phyloP scores from a whole-genome alignment of 2,113 vertebrate species.

The Chauna torquata region DNA sequence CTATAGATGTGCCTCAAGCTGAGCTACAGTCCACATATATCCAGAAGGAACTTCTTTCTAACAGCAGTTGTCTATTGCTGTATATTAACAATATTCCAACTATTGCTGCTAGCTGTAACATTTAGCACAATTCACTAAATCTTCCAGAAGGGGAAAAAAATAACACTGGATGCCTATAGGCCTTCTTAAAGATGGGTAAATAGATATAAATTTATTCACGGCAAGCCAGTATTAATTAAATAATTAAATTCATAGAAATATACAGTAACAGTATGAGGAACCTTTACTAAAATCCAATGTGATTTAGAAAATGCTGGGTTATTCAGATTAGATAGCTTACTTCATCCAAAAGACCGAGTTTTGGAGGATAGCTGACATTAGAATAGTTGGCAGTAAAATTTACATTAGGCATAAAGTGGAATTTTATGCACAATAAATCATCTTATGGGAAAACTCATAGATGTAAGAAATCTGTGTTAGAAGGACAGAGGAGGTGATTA shows the following conservation, averaged over 20 bases:
- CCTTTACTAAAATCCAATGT: neutral
- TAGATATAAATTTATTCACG: neutral
- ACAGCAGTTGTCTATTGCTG: neutral
- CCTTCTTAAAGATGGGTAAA: neutral
- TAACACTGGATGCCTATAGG: neutral
- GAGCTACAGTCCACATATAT: neutral
- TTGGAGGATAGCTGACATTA: neutral
- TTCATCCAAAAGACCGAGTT: neutral
- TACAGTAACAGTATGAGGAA: neutral
- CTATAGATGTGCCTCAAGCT: neutral
- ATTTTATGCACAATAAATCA: conserved; percentile 4
- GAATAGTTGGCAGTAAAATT: neutral
- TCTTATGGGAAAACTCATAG: neutral
- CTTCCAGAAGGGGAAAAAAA: neutral
- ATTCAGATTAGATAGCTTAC: neutral
- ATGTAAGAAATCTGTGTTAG: neutral
- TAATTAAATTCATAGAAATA: neutral
- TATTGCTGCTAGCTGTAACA: neutral
- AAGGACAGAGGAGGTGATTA: neutral
- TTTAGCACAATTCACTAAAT: neutral
- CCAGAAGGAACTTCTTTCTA: neutral
- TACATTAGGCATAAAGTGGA: neutral
- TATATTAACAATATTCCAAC: neutral
- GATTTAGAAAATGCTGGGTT: neutral
- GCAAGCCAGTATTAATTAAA: neutral